A percentile compares a stretch with the other conserved stretches of the same genome.
These are phyloP conservation scores for Odocoileus hemionus DNA, from an alignment of 2,113 vertebrate genomes.

Conservation along the genomic window DNA sequence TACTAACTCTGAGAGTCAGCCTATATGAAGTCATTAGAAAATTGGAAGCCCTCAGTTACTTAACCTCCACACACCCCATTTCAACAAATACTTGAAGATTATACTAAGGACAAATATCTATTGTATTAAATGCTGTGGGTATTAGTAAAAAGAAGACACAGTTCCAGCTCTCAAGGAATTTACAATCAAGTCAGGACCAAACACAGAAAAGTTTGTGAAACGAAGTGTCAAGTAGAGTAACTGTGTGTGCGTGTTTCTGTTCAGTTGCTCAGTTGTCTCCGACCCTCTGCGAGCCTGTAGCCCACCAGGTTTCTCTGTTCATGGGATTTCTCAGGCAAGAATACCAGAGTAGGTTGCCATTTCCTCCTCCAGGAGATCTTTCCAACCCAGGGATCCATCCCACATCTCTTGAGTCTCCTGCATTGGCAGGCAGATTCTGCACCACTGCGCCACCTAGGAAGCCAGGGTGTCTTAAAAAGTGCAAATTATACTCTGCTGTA, in stretches of 20 bases:
- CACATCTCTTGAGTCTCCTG: neutral
- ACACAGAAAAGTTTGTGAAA: neutral
- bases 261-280: neutral
- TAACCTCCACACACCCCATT: neutral
- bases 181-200: neutral
- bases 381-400: neutral
- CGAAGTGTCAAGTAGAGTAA: neutral
- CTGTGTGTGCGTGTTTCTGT: neutral
- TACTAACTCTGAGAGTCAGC: neutral
- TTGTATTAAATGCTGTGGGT: neutral
- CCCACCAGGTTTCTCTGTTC: neutral
- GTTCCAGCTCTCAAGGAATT: neutral
- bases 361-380: neutral
- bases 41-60: neutral
- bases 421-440: neutral
- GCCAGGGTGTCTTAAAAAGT: neutral
- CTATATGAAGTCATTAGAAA: neutral
- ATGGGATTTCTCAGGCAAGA: neutral
- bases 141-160: neutral
- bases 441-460: neutral
- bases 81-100: conserved; percentile 15
- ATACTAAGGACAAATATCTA: neutral
- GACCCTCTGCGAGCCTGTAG: neutral
- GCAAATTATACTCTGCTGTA: neutral
- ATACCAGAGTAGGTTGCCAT: neutral